Evolutionary conservation across 23 tunicate genomes (phyloP).

Genomic region (Ciona savignyi): DNA sequence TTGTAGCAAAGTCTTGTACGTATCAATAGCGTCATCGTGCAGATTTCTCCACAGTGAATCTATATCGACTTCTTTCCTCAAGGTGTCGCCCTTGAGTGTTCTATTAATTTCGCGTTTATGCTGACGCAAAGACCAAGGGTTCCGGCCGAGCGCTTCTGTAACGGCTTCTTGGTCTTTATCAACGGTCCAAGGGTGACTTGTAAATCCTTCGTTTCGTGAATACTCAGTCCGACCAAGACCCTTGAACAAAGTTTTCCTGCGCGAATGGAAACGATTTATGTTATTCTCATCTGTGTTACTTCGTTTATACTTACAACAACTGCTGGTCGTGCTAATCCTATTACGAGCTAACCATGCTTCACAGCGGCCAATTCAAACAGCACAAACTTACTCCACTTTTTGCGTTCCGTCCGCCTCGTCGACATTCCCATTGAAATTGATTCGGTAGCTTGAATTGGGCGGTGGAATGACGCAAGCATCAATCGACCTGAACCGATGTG

Average conservation of each 20-base stretch:
- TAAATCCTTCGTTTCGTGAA: slow-evolving; percentile 43
- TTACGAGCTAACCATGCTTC: no score
- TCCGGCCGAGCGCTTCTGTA: slow-evolving; percentile 61
- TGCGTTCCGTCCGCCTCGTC: background rate
- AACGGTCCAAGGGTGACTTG: slow-evolving; percentile 73
- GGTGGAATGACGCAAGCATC: slow-evolving; percentile 7
- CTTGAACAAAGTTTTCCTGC: slow-evolving; percentile 59
- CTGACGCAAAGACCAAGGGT: slow-evolving; percentile 81
- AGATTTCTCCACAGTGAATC: background rate
- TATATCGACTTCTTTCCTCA: background rate
- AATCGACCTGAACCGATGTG: slow-evolving; percentile 34
- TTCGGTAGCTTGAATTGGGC: background rate
- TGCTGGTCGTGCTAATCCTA: no score
- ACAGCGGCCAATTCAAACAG: background rate
- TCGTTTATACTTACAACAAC: no score
- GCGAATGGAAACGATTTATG: background rate
- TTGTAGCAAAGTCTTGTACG: background rate
- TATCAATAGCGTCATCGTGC: background rate
- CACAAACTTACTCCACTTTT: background rate
- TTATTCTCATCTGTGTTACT: background rate
- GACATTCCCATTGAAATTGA: background rate
- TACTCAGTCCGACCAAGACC: slow-evolving; percentile 64
- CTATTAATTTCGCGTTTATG: slow-evolving; percentile 60
- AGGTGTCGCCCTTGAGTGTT: slow-evolving; percentile 36
- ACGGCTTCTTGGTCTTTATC: slow-evolving; percentile 82